Evolutionary conservation across 2,888 invertebrate species (phyloP).

Genomic region (Terebella lapidaria): DNA sequence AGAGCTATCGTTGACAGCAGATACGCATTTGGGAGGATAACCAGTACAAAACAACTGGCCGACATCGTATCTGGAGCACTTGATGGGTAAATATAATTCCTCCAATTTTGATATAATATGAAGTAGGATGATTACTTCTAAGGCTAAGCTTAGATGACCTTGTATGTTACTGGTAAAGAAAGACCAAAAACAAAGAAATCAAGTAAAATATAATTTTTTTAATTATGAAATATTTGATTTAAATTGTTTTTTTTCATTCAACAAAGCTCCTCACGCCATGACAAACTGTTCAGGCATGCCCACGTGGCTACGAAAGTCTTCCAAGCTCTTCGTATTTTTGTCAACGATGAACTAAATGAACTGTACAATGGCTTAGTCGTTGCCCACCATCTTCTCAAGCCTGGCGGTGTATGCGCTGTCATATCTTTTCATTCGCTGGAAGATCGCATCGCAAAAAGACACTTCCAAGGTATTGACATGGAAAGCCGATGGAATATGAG

Average conservation of each 20-base stretch:
- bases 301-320: conserved; percentile 89
- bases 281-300: conserved; percentile 69
- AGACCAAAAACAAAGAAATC: too few relatives aligned
- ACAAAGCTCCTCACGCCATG: too few relatives aligned
- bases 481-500: conserved; percentile 30
- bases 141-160: too few relatives aligned
- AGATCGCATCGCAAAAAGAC: conserved; percentile 87
- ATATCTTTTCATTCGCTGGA: conserved; percentile 90
- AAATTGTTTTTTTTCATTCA: too few relatives aligned
- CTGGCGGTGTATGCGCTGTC: conserved; percentile 71
- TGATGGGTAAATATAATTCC: conserved; percentile 9
- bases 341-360: conserved; percentile 94
- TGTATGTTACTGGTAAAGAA: too few relatives aligned
- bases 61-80: conserved; percentile 59
- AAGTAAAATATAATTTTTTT: too few relatives aligned
- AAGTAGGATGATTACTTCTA: too few relatives aligned
- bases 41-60: conserved; percentile 77
- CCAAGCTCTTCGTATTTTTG: conserved; percentile 88
- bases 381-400: conserved; percentile 69
- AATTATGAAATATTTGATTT: too few relatives aligned
- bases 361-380: conserved; percentile 80
- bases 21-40: conserved; percentile 68
- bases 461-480: conserved; percentile 59
- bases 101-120: not conserved
- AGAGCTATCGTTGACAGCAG: conserved; percentile 80